These are phyloP conservation scores for Eupeodes latifasciatus DNA, from an alignment of 2,888 invertebrate species.

Conservation along the genomic window DNA sequence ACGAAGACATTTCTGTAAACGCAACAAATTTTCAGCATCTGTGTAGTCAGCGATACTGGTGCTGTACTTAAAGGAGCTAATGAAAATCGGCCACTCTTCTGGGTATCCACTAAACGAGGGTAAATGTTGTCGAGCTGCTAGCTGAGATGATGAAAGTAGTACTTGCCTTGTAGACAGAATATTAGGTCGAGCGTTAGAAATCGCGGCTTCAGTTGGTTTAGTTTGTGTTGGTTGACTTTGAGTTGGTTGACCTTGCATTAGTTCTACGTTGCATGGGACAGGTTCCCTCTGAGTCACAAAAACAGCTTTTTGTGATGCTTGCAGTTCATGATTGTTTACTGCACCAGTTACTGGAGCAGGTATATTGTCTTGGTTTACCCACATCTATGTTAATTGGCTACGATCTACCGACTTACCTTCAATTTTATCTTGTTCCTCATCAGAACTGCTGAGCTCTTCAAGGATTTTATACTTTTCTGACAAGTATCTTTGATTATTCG, in stretches of 20 bases:
- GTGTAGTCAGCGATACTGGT: slow-evolving; percentile 26
- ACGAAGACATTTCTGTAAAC: slow-evolving; percentile 30
- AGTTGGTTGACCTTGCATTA: neutral
- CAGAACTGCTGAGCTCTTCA: slow-evolving; percentile 6
- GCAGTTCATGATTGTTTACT: neutral
- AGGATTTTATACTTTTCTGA: slow-evolving; percentile 31
- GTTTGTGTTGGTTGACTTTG: neutral
- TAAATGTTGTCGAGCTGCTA: slow-evolving; percentile 22
- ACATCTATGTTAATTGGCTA: slow-evolving; percentile 4
- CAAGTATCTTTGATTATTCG: slow-evolving; percentile 22
- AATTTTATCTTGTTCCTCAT: neutral
- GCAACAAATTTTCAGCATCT: slow-evolving; percentile 30
- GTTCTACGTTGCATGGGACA: slow-evolving; percentile 1
- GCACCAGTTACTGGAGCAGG: neutral
- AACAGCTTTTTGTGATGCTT: neutral
- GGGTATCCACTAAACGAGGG: slow-evolving; percentile 22
- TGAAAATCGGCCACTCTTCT: slow-evolving; percentile 36
- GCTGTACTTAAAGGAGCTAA: slow-evolving; percentile 37
- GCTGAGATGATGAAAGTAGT: slow-evolving; percentile 1
- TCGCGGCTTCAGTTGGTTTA: neutral
- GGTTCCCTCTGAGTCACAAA: neutral
- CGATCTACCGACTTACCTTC: slow-evolving; percentile 22
- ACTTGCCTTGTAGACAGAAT: neutral
- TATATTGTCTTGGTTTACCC: neutral
- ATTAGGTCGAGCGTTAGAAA: neutral